Percentiles rank a stretch among this genome's conserved stretches.
phyloP scores from a whole-genome alignment of 2,113 vertebrate species.

The Gopherus evgoodei region DNA sequence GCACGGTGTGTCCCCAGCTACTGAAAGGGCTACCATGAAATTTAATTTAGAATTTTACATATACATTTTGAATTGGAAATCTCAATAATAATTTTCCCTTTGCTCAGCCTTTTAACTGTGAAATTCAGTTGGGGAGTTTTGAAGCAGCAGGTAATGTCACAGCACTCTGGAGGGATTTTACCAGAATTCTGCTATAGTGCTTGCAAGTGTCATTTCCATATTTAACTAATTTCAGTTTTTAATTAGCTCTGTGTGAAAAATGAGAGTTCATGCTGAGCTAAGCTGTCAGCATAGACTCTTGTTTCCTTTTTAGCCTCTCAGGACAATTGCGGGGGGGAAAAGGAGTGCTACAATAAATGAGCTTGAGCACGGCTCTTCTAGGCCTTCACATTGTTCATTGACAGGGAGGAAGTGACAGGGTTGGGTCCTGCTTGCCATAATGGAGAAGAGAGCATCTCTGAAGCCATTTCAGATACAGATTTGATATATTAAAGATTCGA shows the following conservation, averaged over 20 bases:
- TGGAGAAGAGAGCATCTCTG: constrained; percentile 48
- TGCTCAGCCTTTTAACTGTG: constrained; percentile 87
- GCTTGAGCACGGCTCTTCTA: constrained; percentile 62
- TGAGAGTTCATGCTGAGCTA: constrained; percentile 86
- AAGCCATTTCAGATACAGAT: constrained; percentile 18
- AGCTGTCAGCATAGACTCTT: constrained; percentile 84
- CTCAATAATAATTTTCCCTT: constrained; percentile 85
- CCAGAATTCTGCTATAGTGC: constrained; percentile 88
- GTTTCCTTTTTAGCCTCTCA: constrained; percentile 88
- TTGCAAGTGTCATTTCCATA: constrained; percentile 91
- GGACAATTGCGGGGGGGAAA: constrained; percentile 81
- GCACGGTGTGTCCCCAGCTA: constrained; percentile 65
- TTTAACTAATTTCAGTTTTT: constrained; percentile 93
- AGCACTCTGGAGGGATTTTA: constrained; percentile 85
- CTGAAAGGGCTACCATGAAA: constrained; percentile 83
- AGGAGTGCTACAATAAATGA: constrained; percentile 74
- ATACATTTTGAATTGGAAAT: constrained; percentile 81
- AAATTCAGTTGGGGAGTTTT: constrained; percentile 85
- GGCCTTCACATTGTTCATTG: constrained; percentile 60
- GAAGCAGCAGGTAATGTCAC: constrained; percentile 86
- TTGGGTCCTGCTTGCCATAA: constrained; percentile 49
- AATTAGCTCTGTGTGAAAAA: constrained; percentile 90
- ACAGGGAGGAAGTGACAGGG: constrained; percentile 25
- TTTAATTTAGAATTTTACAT: constrained; percentile 86
- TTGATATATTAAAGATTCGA: constrained; percentile 15